phyloP scores from a whole-genome alignment of 1,140 invertebrate genomes.

The Drosophila watanabei region DNA sequence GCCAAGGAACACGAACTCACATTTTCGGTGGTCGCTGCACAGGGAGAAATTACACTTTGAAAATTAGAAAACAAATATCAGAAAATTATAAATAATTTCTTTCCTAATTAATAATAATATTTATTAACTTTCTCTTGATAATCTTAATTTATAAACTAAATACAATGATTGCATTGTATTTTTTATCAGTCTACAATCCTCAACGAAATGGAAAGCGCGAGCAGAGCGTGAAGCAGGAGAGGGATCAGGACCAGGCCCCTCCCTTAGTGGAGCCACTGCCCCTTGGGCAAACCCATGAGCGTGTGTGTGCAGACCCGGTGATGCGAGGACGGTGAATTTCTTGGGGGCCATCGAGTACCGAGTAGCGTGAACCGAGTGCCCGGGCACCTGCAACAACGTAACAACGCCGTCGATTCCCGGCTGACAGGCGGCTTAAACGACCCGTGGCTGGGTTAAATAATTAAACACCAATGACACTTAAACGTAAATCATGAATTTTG shows the following conservation, averaged over 20 bases:
- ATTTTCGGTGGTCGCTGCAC: constrained; percentile 42
- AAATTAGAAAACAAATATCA: background rate
- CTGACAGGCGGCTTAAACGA: constrained; percentile 64
- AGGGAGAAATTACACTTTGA: background rate
- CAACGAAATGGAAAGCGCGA: constrained; percentile 74
- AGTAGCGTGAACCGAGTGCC: background rate
- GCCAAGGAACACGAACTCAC: constrained; percentile 61
- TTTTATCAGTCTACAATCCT: background rate
- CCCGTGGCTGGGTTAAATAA: constrained; percentile 72
- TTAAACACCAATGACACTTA: constrained; percentile 83
- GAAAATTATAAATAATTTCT: background rate
- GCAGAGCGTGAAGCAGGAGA: background rate
- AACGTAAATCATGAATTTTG: constrained; percentile 84
- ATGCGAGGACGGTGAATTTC: constrained; percentile 18
- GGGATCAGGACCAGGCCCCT: constrained; percentile 17
- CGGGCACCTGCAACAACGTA: constrained; percentile 21
- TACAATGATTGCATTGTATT: background rate
- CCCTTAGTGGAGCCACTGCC: constrained; percentile 2
- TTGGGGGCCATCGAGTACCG: constrained; percentile 9
- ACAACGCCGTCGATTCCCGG: constrained; percentile 29
- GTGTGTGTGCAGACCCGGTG: constrained; percentile 2
- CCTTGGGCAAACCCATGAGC: constrained; percentile 39
- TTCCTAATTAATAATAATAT: background rate
- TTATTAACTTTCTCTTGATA: background rate
- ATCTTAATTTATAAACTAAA: background rate